Evolutionary conservation across 1,140 invertebrate genomes (phyloP).

Genomic region (Drosophila hydei): DNA sequence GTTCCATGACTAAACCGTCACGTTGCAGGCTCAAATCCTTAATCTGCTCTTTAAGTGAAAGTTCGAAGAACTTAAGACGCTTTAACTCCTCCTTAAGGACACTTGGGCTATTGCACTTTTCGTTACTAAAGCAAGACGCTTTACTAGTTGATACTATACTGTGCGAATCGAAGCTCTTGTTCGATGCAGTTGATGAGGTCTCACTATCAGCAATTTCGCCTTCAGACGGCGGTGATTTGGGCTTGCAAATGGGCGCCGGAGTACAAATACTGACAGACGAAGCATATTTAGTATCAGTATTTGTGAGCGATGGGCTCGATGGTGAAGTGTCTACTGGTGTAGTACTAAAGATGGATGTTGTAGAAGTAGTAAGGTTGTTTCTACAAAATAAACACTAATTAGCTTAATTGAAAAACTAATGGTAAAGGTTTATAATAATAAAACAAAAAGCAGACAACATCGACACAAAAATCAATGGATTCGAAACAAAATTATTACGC

Average conservation of each 20-base stretch:
- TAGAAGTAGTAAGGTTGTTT: constrained; percentile 76
- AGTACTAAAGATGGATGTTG: constrained; percentile 81
- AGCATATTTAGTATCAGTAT: constrained; percentile 50
- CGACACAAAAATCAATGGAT: constrained; percentile 8
- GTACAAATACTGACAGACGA: constrained; percentile 27
- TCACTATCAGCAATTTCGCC: constrained; percentile 76
- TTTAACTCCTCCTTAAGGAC: constrained; percentile 83
- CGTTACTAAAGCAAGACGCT: constrained; percentile 63
- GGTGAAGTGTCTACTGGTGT: constrained; percentile 63
- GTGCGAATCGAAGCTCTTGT: constrained; percentile 77
- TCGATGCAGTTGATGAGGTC: constrained; percentile 76
- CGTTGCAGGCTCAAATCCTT: constrained; percentile 84
- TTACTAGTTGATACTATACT: constrained; percentile 73
- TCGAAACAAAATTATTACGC: neutral
- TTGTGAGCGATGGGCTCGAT: constrained; percentile 50
- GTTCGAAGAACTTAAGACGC: constrained; percentile 83
- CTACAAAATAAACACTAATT: constrained; percentile 32
- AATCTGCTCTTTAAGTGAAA: constrained; percentile 84
- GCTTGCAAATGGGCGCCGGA: constrained; percentile 81
- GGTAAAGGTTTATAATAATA: neutral
- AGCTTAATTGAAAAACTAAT: neutral
- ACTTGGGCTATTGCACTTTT: constrained; percentile 69
- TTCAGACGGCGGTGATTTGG: constrained; percentile 56
- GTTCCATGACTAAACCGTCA: constrained; percentile 84
- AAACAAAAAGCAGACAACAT: constrained; percentile 6